Percentiles rank a stretch among this genome's conserved stretches.
phyloP scores from a whole-genome alignment of 2,888 invertebrate species.

The Hedychridium roseum region DNA sequence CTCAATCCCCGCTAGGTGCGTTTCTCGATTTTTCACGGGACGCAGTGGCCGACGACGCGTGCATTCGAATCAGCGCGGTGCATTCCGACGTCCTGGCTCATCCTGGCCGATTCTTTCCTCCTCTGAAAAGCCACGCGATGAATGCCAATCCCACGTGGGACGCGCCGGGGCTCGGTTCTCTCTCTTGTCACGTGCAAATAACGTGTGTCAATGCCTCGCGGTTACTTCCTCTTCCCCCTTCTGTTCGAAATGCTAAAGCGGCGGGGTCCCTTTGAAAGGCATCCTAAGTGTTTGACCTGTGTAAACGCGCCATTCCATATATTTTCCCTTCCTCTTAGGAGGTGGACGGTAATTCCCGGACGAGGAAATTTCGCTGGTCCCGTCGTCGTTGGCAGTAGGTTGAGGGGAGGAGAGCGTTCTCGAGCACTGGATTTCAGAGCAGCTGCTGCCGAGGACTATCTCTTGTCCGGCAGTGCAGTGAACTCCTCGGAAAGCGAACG shows the following conservation, averaged over 20 bases:
- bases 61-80: conserved; percentile 33
- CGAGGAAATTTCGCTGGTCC: too few species aligned
- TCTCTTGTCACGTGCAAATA: conserved; percentile 40
- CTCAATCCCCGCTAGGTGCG: too few species aligned
- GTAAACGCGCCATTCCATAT: too few species aligned
- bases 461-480: too few species aligned
- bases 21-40: too few species aligned
- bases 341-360: too few species aligned
- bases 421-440: too few species aligned
- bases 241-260: neutral
- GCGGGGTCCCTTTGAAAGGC: neutral
- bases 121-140: conserved; percentile 29
- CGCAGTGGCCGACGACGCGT: conserved; percentile 18
- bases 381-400: too few species aligned
- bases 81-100: conserved; percentile 37
- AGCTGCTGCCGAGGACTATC: too few species aligned
- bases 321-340: too few species aligned
- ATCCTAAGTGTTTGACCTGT: too few species aligned
- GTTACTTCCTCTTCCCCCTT: conserved; percentile 24
- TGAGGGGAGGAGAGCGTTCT: too few species aligned
- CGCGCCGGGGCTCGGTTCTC: conserved; percentile 16
- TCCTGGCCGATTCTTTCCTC: conserved; percentile 26
- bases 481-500: conserved; percentile 25
- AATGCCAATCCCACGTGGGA: conserved; percentile 37
- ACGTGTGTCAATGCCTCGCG: conserved; percentile 27